These are phyloP conservation scores for Papilio glaucus DNA, from an alignment of 1,140 invertebrate species.

Conservation along the genomic window DNA sequence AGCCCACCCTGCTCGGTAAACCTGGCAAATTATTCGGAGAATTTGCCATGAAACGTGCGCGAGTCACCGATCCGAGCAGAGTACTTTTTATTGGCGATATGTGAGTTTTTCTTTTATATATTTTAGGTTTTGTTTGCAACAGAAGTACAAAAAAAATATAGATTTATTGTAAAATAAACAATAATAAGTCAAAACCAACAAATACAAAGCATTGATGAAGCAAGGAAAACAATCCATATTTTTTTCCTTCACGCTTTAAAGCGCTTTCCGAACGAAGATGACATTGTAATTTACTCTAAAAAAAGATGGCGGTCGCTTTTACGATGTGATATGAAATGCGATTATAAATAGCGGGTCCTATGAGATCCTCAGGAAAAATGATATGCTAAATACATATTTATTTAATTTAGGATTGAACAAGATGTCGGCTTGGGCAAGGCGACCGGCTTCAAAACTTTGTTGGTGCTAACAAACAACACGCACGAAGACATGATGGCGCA, in stretches of 20 bases:
- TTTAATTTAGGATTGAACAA: conserved; percentile 79
- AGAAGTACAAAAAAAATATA: no score
- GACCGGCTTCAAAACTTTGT: conserved; percentile 83
- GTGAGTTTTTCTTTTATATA: conserved; percentile 63
- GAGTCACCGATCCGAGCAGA: conserved; percentile 76
- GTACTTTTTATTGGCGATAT: conserved; percentile 87
- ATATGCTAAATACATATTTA: conserved; percentile 7
- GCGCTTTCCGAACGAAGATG: no score
- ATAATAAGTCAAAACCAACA: no score
- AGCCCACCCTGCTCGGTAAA: conserved; percentile 81
- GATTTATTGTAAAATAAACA: no score
- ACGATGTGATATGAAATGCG: no score
- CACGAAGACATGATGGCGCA: conserved; percentile 67
- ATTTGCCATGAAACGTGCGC: conserved; percentile 73
- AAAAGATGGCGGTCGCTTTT: no score
- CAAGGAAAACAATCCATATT: no score
- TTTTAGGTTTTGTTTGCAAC: conserved; percentile 2
- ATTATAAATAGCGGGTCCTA: no score
- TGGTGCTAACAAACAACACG: conserved; percentile 80
- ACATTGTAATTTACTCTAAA: no score
- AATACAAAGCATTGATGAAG: no score
- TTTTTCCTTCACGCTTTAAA: no score
- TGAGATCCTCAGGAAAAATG: no score
- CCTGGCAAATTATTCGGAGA: conserved; percentile 81
- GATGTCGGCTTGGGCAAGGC: conserved; percentile 83